These are phyloP conservation scores for Gonioctena quinquepunctata DNA, from an alignment of 1,140 invertebrate genomes.

Conservation along the genomic window DNA sequence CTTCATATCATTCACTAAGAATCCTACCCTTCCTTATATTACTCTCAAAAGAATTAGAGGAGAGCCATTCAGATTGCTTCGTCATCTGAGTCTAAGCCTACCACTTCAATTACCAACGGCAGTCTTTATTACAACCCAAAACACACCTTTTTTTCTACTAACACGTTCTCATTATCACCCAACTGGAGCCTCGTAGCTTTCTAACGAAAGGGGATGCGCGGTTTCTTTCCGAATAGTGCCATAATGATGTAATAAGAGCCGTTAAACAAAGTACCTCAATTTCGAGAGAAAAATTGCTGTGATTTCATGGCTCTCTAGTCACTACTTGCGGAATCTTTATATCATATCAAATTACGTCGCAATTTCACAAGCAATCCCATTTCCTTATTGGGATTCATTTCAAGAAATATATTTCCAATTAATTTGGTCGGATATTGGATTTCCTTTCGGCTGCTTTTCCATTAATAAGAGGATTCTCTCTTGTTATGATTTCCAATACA, in stretches of 20 bases:
- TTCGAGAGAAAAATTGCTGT: neutral
- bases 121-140: too few species aligned
- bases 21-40: too few species aligned
- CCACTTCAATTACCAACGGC: too few species aligned
- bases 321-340: conserved; percentile 11
- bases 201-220: conserved; percentile 4
- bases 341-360: neutral
- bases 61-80: too few species aligned
- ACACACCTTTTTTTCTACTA: too few species aligned
- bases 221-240: conserved; percentile 15
- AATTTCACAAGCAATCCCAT: neutral
- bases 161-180: conserved; percentile 2
- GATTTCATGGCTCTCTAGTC: conserved; percentile 10
- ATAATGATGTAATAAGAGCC: conserved; percentile 17
- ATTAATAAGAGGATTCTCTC: too few species aligned
- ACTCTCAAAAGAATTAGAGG: too few species aligned
- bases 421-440: neutral
- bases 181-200: neutral
- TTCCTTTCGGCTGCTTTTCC: too few species aligned
- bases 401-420: neutral
- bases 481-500: too few species aligned
- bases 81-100: too few species aligned
- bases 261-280: conserved; percentile 9
- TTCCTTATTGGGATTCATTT: neutral
- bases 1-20: too few species aligned